Base-by-base conservation (phyloP, 2,888 invertebrate species). In the Phortica magna region DNA sequence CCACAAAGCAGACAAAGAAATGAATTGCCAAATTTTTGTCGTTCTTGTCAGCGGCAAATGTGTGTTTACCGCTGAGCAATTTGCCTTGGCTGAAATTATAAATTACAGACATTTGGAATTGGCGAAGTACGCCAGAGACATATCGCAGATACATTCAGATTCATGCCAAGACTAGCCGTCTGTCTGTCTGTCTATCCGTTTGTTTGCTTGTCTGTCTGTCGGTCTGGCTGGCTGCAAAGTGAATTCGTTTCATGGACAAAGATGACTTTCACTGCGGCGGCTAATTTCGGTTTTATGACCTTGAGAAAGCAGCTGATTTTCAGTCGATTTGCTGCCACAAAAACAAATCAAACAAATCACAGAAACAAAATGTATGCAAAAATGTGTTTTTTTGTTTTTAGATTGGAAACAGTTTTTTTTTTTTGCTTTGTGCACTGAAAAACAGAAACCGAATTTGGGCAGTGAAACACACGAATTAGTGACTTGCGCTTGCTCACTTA, bases 401-500 rank as follows among this genome's bases (percentile, higher is more conserved):
- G n/a, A 68, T 42, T n/a, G 43, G 22, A n/a, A 59, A 59, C 59
- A 59, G 59, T 19, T n/a, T 22, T 2, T 19, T n/a, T 22, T 2
- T 19, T 22, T 17, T 19, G 19, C 17, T 57, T 7, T 17, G 43
- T 42, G 42, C 42, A 55, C 9, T 55, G 9, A 67, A 68, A 42
- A 68, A 68, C n/a, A 68, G 22, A 64, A 64, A 9, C 19, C 5
- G 64, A 64, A 64, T 31, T 12, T 53, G 2, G 10, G 53, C 53
- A 53, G 7, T 53, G 10, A 83, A 78, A 83, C 83, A 81, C 83
- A 85, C 73, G 83, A 85, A 82, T 88, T 88, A 86, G 87, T 86
- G 88, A 82, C 78, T 82, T 86, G 9, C 5, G 48, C 31, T 48
- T 48, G 48, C 14, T 9, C 7, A 2, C 14, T 48, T 48, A 43